Evolutionary conservation across 2,888 invertebrate genomes (phyloP), one percentile per base, ranked within the genome.

Genomic region (Andrena marginata): DNA sequence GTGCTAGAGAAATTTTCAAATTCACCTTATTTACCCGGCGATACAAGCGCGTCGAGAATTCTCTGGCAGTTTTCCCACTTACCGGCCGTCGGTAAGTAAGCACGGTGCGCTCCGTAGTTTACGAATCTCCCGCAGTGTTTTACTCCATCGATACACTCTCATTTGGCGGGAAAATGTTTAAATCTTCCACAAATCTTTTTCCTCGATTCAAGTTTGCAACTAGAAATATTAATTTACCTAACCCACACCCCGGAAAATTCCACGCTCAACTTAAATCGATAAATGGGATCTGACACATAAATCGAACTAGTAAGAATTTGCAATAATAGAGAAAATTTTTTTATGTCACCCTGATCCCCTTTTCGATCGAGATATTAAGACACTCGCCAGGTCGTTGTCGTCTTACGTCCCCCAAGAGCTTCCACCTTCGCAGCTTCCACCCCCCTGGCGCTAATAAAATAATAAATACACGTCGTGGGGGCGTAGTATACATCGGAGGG

Each of bases 391-490:
- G 70, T 29, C 51, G 60, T 69, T 64, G 60, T 51, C 77, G 31
- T 63, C 49, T 77, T 85, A 72, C 79, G 80, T 80, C 75, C 54
- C 72, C 49, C 68, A 59, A 65, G 70, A 29, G 29, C 51, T 75
- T 29, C 63, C 26, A 59, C 48, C 81, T 86, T 84, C 73, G 73
- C 80, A 70, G 67, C 76, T 70, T 74, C 71, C 67, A 56, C 73
- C 67, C 69, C 67, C 69, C 26, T 74, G 72, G 68, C 42, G 85
- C 85, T 90, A 87, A 89, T 90, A 87, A 90, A 91, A 91, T 89
- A 88, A 89, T 90, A 91, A 91, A 86, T 87, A 88, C 74, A 82
- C 33, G 71, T 78, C 79, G 85, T 74, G 67, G 76, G 83, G 85
- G 51, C 70, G 23, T 4, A 10, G 29, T 59, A 29, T 42, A 70